Base-by-base conservation (phyloP, 2,888 invertebrate genomes). In the Pantelozetes paolii region DNA sequence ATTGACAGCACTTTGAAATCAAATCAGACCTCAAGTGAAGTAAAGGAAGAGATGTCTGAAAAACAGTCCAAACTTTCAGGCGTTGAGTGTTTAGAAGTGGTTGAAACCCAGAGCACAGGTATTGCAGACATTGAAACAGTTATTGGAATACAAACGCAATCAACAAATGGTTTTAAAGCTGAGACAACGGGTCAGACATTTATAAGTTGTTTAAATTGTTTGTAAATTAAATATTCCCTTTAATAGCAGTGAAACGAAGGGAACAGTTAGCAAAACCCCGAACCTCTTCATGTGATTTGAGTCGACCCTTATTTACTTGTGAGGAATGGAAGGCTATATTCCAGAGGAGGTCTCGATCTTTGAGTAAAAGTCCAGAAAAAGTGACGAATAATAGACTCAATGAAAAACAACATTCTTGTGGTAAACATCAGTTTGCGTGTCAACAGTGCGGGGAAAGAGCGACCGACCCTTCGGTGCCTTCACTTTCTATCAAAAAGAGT, bases 401-500 rank as follows among this genome's bases (percentile, higher is more conserved):
- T 15, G 28, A 45, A 26, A 40, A 45, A n/a, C 1, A 23, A 9
- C 69, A 69, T 28, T 45, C 71, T 36, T 74, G 71, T 32, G 54
- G 36, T 57, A 70, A 36, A 28, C 69, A 73, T 36, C 45, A 75
- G 18, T 75, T 73, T 26, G 70, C 73, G 15, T 75, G 75, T 30
- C 36, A 30, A 8, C 48, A 69, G 36, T 75, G 75, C 62, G 75
- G 75, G 9, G 75, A 75, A 59, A 20, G 69, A 40, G 48, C 70
- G 15, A 30, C 69, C 48, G 40, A 57, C 32, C 71, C 32, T 20
- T 57, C 70, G 6, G 42, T 71, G 48, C 40, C 71, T 42, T 71
- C 74, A n/a, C 40, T 70, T 36, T 9, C 70, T 15, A 42, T 69
- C 40, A 42, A 69, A 26, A 69, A 28, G 26, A 45, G 69, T 69